Evolutionary conservation across 2,888 invertebrate genomes (phyloP).

Genomic region (Perithous albicinctus): DNA sequence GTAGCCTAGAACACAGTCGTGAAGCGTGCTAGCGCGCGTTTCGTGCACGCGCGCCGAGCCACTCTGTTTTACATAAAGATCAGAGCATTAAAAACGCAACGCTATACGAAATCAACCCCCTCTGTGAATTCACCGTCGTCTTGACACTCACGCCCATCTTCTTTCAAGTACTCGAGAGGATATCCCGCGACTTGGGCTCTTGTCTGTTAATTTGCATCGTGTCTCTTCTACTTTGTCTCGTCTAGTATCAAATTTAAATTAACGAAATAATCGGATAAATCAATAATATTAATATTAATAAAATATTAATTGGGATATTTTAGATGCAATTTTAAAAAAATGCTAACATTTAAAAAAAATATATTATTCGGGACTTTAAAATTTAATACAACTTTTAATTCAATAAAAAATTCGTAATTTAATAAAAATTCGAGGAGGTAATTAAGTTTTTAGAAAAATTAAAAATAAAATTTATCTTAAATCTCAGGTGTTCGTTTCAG

Average conservation of each 20-base stretch:
- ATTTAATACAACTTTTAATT: not conserved
- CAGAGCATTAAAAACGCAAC: conserved; percentile 84
- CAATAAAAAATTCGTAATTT: conserved; percentile 50
- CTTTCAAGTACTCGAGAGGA: conserved; percentile 34
- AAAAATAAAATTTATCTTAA: no score
- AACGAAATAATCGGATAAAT: no score
- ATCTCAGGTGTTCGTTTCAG: no score
- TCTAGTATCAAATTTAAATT: not conserved
- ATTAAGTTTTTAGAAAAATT: no score
- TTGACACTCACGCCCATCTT: conserved; percentile 30
- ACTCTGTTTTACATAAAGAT: conserved; percentile 84
- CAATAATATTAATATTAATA: no score
- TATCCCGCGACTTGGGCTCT: no score
- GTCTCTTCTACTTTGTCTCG: not conserved
- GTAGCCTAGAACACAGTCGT: conserved; percentile 7
- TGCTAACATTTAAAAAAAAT: no score
- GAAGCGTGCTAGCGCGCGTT: conserved; percentile 71
- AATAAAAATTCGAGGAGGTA: conserved; percentile 68
- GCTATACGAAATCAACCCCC: conserved; percentile 81
- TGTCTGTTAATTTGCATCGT: conserved; percentile 18
- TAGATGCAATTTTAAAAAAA: no score
- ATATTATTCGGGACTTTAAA: no score
- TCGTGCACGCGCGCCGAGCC: conserved; percentile 68
- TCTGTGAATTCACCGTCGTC: conserved; percentile 56
- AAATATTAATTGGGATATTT: no score